phyloP scores from a whole-genome alignment of 2,113 vertebrate species.

The Mesoclemmys tuberculata region DNA sequence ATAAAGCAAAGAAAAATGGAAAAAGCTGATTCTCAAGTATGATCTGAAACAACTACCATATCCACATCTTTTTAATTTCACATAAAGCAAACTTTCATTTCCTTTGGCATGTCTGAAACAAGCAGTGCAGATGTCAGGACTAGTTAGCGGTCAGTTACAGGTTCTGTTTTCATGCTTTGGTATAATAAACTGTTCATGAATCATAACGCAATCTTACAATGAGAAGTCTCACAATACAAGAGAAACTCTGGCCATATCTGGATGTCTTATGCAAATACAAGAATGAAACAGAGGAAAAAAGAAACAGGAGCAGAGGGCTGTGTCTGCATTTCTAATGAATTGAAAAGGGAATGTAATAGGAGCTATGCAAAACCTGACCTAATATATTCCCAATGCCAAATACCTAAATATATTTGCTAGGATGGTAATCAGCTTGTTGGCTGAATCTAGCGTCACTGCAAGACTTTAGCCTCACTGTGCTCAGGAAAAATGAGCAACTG shows the following conservation, averaged over 20 bases:
- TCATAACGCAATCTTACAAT: not conserved
- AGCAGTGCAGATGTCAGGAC: not conserved
- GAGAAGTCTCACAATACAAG: not conserved
- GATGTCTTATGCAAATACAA: not conserved
- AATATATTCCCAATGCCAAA: not conserved
- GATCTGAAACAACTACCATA: not conserved
- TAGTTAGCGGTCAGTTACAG: not conserved
- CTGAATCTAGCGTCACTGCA: not conserved
- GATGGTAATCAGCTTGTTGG: not conserved
- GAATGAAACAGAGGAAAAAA: not conserved
- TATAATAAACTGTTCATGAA: not conserved
- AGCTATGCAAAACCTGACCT: not conserved
- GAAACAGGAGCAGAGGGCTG: not conserved
- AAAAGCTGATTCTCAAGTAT: conserved; percentile 4
- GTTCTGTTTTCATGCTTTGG: not conserved
- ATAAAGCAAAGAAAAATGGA: not conserved
- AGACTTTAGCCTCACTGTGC: not conserved
- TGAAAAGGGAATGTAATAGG: not conserved
- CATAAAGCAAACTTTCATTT: not conserved
- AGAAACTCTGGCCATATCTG: not conserved
- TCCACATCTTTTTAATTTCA: not conserved
- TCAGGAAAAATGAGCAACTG: not conserved
- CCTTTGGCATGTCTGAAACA: not conserved
- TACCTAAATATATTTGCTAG: conserved; percentile 13
- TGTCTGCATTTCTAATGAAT: not conserved